Evolutionary conservation across 1,140 invertebrate species (phyloP), one percentile per base, ranked within the genome.

Genomic region (Platyscapa corneri): DNA sequence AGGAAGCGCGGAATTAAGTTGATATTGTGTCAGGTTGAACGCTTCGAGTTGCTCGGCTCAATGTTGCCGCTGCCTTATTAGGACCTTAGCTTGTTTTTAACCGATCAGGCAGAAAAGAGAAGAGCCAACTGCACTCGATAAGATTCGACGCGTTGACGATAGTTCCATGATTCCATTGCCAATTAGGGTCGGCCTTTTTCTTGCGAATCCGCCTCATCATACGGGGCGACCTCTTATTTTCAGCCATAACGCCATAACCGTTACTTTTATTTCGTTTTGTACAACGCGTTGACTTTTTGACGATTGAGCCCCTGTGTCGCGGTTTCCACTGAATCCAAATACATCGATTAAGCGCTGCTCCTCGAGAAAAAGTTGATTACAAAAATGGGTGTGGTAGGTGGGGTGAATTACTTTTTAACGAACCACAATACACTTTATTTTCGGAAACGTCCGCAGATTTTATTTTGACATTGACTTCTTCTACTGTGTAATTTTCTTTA

Each of bases 131-230:
- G 56, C 34, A 46, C 7, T 27, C 74, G 82, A 83, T 83, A 83
- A 83, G 72, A 82, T 76, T 76, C 53, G 37, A 64, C 37, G 72
- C 18, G 23, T 39, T 32, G 67, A 72, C 34, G 42, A 56, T 32
- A 37, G 82, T 49, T n/a, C 18, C 56, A 10, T 39, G 67, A 39
- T 72, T 34, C 18, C 80, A 86, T 64, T 34, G 39, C 87, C 88
- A 87, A 87, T 87, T 88, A 87, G 65, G 84, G 87, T n/a, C 30
- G 79, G 56, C 27, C 65, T 37, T 85, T 85, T 85, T 79, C 49
- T 86, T 67, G 78, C 72, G 49, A 64, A 86, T 70, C 30, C 56
- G 56, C 37, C 27, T n/a, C 32, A 64, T 64, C 32, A 18, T 42
- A 27, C 27, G 12, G 32, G 0, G 34, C 37, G 39, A 46, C 53